Conservation (phyloP, 2,797 vertebrate genomes). For the Centroberyx gerrardi region DNA sequence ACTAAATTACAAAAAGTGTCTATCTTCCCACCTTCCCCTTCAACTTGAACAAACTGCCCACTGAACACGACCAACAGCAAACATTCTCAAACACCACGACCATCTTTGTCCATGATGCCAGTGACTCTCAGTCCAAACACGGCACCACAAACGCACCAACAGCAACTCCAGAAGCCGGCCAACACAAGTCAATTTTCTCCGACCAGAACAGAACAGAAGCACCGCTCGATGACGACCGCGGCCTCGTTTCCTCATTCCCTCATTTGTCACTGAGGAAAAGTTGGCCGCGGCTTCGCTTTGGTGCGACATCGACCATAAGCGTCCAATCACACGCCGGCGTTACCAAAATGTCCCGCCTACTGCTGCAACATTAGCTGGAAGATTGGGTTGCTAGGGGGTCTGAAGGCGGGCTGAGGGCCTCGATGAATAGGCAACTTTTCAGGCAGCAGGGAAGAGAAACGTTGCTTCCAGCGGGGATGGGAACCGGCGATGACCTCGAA, state of each 20-base stretch:
- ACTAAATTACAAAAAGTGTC: no score
- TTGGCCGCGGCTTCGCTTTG: not conserved
- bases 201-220: not conserved
- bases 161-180: not conserved
- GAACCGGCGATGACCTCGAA: conserved; percentile 32
- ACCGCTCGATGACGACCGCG: not conserved
- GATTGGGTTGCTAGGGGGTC: not conserved
- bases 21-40: no score
- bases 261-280: not conserved
- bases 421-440: conserved; percentile 38
- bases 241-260: not conserved
- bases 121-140: no score
- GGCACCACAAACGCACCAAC: not conserved
- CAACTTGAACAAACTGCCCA: no score
- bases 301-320: not conserved
- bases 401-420: not conserved
- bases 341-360: not conserved
- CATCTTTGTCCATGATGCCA: no score
- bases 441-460: conserved; percentile 36
- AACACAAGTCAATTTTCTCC: not conserved
- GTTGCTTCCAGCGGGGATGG: conserved; percentile 21
- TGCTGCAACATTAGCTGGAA: conserved; percentile 6
- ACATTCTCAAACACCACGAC: no score
- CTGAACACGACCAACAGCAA: no score
- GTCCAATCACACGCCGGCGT: not conserved